Percentiles rank a stretch among this genome's conserved stretches.
Evolutionary conservation across 2,888 invertebrate genomes (phyloP).

Genomic region (Heteromyza rotundicornis): DNA sequence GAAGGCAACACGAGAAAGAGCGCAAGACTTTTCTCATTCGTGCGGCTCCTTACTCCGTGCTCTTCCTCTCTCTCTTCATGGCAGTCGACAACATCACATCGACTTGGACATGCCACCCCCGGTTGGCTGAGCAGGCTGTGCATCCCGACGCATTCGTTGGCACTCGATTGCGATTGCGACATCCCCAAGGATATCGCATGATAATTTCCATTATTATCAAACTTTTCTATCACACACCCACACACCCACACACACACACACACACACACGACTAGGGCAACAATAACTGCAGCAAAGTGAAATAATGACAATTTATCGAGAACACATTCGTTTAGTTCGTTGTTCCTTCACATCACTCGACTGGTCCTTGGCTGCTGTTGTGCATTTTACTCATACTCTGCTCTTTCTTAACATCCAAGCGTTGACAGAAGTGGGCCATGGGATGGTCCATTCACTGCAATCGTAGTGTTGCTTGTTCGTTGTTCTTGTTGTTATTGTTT

Average conservation of each 20-base stretch:
- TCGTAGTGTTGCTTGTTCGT: no score
- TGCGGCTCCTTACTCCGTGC: background rate
- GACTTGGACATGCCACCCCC: background rate
- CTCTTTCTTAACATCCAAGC: no score
- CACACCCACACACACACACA: slow-evolving; percentile 14
- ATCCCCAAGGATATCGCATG: slow-evolving; percentile 50
- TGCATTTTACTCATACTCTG: no score
- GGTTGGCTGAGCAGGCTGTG: background rate
- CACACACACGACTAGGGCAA: background rate
- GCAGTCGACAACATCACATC: background rate
- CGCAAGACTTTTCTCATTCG: background rate
- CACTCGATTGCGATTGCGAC: background rate
- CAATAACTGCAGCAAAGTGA: background rate
- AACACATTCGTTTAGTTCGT: background rate
- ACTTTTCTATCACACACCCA: slow-evolving; percentile 12
- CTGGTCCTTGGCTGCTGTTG: no score
- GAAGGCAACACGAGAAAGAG: background rate
- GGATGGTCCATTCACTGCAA: no score
- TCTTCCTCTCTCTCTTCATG: background rate
- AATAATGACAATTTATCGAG: slow-evolving; percentile 49
- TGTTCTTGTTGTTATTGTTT: no score
- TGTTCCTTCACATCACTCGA: no score
- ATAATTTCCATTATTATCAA: slow-evolving; percentile 48
- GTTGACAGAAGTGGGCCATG: no score
- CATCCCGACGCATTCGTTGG: background rate